Evolutionary conservation across 1,140 invertebrate genomes (phyloP).

Genomic region (Conopomorpha cramerella): DNA sequence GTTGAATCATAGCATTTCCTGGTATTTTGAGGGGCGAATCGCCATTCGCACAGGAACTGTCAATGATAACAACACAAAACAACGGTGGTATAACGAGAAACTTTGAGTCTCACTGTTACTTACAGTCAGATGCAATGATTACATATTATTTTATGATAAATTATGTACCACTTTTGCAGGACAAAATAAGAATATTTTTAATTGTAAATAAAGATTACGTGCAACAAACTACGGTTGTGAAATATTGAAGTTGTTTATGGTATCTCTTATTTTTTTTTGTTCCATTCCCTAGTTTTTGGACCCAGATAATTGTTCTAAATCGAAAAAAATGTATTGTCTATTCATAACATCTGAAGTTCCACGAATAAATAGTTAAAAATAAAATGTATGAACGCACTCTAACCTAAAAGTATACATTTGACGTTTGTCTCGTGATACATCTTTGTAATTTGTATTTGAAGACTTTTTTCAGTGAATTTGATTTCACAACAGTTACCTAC

Average conservation of each 20-base stretch:
- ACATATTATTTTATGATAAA: too few relatives aligned
- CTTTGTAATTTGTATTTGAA: not conserved
- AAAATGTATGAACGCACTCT: conserved; percentile 5
- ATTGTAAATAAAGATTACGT: conserved; percentile 59
- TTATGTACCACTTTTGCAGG: too few relatives aligned
- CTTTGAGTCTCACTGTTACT: too few relatives aligned
- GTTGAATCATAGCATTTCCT: conserved; percentile 62
- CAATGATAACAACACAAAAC: conserved; percentile 42
- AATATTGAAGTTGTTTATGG: conserved; percentile 34
- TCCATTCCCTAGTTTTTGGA: too few relatives aligned
- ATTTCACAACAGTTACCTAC: too few relatives aligned
- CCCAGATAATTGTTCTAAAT: too few relatives aligned
- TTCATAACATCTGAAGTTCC: too few relatives aligned
- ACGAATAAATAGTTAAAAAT: too few relatives aligned
- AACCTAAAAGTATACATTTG: conserved; percentile 7
- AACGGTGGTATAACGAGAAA: too few relatives aligned
- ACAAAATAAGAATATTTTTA: too few relatives aligned
- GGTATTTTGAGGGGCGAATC: conserved; percentile 55
- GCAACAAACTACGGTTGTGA: conserved; percentile 32
- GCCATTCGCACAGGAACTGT: conserved; percentile 52
- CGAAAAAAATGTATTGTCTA: too few relatives aligned
- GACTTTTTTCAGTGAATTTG: not conserved
- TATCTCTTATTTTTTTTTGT: conserved; percentile 12
- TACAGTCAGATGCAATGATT: too few relatives aligned
- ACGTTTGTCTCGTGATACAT: conserved; percentile 1